Conservation (phyloP, 2,888 invertebrate genomes). For the Caenorhabditis angaria region DNA sequence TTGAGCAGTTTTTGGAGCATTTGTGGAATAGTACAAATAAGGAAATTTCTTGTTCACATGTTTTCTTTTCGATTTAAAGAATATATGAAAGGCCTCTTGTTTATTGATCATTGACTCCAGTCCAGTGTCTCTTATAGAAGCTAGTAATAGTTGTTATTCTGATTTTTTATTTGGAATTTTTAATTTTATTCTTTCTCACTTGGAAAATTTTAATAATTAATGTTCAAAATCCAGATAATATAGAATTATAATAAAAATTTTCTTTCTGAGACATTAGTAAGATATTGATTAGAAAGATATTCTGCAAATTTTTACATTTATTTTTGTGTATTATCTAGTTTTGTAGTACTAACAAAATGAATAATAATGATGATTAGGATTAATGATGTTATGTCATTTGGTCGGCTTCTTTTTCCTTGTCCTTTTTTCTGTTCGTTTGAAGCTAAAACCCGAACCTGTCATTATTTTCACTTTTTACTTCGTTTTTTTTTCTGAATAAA, state of each 20-base stretch:
- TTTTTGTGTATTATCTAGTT: neutral
- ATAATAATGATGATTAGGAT: conserved; percentile 1
- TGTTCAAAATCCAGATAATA: no score
- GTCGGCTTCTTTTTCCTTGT: conserved; percentile 1
- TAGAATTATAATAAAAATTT: no score
- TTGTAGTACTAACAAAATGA: neutral
- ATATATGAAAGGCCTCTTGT: no score
- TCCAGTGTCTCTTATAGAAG: no score
- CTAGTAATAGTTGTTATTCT: no score
- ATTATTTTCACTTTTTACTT: conserved; percentile 2
- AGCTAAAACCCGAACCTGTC: neutral
- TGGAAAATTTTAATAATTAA: no score
- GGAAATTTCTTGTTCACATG: no score
- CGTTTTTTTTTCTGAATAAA: neutral
- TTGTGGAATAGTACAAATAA: neutral
- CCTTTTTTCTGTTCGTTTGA: neutral
- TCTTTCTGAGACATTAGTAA: no score
- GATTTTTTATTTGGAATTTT: neutral
- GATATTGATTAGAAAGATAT: no score
- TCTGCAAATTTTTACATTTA: no score
- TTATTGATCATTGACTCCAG: no score
- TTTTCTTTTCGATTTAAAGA: no score
- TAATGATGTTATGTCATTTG: neutral
- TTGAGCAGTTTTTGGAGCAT: neutral
- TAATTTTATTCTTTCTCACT: neutral